These are phyloP conservation scores for Pteropus rufus DNA, from an alignment of 2,797 vertebrate species.

Conservation along the genomic window DNA sequence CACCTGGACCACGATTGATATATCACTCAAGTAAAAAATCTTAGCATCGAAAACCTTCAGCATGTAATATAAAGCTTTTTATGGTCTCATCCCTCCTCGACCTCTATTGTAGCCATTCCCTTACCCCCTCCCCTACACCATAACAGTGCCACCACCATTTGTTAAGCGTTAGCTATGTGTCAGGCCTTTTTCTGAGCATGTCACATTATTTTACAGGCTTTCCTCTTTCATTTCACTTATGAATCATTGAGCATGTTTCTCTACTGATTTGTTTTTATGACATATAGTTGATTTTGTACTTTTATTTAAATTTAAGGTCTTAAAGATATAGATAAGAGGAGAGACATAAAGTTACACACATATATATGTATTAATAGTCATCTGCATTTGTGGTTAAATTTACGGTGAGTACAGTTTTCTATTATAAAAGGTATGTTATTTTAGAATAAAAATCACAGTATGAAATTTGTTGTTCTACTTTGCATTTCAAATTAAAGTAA, in stretches of 20 bases:
- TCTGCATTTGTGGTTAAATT: neutral
- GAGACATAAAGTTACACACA: neutral
- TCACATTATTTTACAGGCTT: neutral
- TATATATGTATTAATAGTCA: neutral
- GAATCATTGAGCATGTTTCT: neutral
- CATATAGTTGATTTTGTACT: neutral
- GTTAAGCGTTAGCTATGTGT: neutral
- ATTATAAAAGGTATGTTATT: neutral
- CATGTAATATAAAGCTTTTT: neutral
- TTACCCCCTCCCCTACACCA: neutral
- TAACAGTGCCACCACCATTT: neutral
- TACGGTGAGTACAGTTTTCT: neutral
- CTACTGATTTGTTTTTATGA: neutral
- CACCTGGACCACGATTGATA: neutral
- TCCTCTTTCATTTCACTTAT: neutral
- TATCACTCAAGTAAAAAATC: neutral
- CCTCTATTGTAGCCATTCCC: neutral
- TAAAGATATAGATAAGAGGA: neutral
- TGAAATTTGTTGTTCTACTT: neutral
- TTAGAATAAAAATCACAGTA: neutral
- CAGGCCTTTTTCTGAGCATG: neutral
- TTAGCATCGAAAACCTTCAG: neutral
- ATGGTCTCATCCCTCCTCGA: neutral
- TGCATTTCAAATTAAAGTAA: conserved; percentile 22
- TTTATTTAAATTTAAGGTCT: conserved; percentile 12